These are phyloP conservation scores for Vireo griseus DNA, from an alignment of 2,797 vertebrate species.

Conservation along the genomic window DNA sequence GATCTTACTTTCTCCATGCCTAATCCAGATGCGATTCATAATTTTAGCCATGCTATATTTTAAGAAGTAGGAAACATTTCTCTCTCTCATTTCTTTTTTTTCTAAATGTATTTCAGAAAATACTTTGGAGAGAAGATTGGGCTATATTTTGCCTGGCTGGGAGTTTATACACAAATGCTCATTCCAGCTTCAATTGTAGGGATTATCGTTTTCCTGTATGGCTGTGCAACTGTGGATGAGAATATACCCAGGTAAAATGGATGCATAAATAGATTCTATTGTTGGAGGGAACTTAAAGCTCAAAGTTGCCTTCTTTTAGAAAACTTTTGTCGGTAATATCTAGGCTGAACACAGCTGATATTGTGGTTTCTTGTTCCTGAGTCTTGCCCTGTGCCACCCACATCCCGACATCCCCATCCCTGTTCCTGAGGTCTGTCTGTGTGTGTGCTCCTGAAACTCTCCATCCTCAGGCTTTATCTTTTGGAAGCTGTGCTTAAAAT, in stretches of 20 bases:
- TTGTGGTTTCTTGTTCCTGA: not conserved
- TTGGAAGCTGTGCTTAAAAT: not conserved
- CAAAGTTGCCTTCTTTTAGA: not conserved
- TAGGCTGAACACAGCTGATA: not conserved
- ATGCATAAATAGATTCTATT: not conserved
- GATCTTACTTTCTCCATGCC: conserved; percentile 32
- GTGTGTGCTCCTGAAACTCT: not conserved
- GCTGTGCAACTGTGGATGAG: conserved; percentile 90
- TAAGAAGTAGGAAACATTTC: conserved; percentile 57
- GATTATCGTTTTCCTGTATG: conserved; percentile 93
- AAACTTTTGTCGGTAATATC: not conserved
- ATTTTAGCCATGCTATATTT: conserved; percentile 55
- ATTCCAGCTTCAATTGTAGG: conserved; percentile 93
- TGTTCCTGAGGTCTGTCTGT: not conserved
- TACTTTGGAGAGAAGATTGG: conserved; percentile 98
- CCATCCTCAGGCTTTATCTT: not conserved
- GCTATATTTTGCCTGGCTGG: conserved; percentile 96
- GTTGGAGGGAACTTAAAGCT: not conserved
- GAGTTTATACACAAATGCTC: conserved; percentile 97
- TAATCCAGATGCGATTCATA: conserved; percentile 50
- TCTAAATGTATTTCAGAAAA: conserved; percentile 78
- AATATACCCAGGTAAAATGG: conserved; percentile 89
- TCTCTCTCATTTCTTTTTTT: not conserved
- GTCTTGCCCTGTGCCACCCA: not conserved
- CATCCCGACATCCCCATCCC: rapidly evolving